Evolutionary conservation across 1,140 invertebrate species (phyloP).

Genomic region (Brachystomella parvula): DNA sequence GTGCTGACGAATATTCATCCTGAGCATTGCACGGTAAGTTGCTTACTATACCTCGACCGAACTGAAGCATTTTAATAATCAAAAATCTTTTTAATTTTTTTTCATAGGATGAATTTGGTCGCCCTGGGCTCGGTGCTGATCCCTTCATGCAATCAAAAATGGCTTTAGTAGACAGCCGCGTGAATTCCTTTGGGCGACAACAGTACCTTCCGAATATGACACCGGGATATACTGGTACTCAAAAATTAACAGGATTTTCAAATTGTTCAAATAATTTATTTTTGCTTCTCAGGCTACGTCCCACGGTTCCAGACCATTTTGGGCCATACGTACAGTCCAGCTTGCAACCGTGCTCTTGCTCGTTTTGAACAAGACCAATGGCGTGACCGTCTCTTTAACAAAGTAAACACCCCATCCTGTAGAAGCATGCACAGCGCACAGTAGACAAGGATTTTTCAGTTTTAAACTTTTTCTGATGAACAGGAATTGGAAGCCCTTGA

Average conservation of each 20-base stretch:
- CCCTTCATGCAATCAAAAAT: conserved; percentile 23
- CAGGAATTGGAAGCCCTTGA: conserved; percentile 37
- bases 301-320: conserved; percentile 35
- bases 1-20: conserved; percentile 35
- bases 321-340: conserved; percentile 36
- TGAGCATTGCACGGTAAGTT: conserved; percentile 32
- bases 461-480: too few relatives aligned
- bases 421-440: too few relatives aligned
- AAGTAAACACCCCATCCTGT: too few relatives aligned
- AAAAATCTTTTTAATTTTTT: too few relatives aligned
- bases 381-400: conserved; percentile 35
- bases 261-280: not conserved
- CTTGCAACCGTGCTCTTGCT: conserved; percentile 35
- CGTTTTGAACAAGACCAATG: conserved; percentile 37
- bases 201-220: conserved; percentile 36
- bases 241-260: not conserved
- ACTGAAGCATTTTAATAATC: too few relatives aligned
- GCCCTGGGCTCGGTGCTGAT: conserved; percentile 26
- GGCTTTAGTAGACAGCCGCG: conserved; percentile 31
- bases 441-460: not conserved
- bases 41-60: not conserved
- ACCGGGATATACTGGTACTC: conserved; percentile 24
- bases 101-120: conserved; percentile 35
- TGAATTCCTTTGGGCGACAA: conserved; percentile 35
- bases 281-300: conserved; percentile 20